phyloP scores from a whole-genome alignment of 2,888 invertebrate species.

The Caenorhabditis sp. region DNA sequence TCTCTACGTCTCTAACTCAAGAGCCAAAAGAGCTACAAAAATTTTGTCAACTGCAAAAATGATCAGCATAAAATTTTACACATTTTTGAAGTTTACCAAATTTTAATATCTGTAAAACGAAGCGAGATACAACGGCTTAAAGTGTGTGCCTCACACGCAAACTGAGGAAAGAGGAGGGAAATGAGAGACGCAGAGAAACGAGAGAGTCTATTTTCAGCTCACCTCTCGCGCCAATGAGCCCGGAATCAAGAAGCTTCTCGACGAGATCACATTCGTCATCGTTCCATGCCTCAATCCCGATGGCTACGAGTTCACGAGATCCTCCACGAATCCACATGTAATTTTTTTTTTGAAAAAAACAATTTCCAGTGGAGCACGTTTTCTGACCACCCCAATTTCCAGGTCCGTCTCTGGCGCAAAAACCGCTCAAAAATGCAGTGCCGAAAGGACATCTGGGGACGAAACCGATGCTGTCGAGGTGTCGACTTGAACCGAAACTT shows the following conservation, averaged over 20 bases:
- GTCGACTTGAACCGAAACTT: slow-evolving; percentile 83
- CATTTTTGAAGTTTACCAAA: too few species aligned
- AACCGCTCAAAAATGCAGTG: slow-evolving; percentile 81
- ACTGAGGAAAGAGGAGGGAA: too few species aligned
- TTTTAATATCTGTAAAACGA: too few species aligned
- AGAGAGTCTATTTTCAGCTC: slow-evolving; percentile 67
- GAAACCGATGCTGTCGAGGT: slow-evolving; percentile 82
- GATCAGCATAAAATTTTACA: too few species aligned
- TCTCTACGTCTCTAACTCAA: too few species aligned
- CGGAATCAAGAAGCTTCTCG: slow-evolving; percentile 76
- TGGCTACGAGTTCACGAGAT: slow-evolving; percentile 82
- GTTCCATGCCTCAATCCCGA: slow-evolving; percentile 82
- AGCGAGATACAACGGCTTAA: too few species aligned
- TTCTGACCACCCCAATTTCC: slow-evolving; percentile 13
- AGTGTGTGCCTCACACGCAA: too few species aligned
- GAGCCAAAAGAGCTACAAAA: too few species aligned
- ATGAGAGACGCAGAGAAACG: too few species aligned
- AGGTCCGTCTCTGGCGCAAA: slow-evolving; percentile 83
- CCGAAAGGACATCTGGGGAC: slow-evolving; percentile 78
- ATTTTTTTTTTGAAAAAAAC: too few species aligned
- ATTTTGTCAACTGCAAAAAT: too few species aligned
- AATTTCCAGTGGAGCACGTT: too few species aligned
- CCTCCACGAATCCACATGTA: slow-evolving; percentile 76
- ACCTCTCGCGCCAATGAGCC: slow-evolving; percentile 79
- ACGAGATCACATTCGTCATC: slow-evolving; percentile 80